Conservation (phyloP, 2,113 vertebrate genomes). For the Melanotaenia duboulayi region DNA sequence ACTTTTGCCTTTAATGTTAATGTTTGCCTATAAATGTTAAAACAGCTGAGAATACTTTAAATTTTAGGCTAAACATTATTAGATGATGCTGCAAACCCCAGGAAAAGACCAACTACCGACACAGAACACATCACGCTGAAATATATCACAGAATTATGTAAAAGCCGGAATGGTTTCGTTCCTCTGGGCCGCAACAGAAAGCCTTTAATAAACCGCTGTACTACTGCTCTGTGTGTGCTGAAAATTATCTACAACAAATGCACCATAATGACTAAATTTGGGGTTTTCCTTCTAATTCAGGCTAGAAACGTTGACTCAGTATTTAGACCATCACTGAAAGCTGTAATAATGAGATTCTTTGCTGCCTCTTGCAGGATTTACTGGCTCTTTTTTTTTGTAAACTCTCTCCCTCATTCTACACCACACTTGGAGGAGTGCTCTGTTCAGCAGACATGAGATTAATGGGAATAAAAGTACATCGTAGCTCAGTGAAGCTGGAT, state of each 20-base stretch:
- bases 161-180: not conserved
- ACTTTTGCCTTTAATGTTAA: not conserved
- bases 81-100: not conserved
- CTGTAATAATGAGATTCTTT: constrained; percentile 34
- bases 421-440: constrained; percentile 27
- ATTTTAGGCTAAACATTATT: not conserved
- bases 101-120: not conserved
- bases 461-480: constrained; percentile 15
- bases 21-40: not conserved
- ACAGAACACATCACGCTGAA: not conserved
- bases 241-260: too few species aligned
- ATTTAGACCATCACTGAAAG: constrained; percentile 26
- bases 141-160: not conserved
- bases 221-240: too few species aligned
- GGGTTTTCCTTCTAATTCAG: not conserved
- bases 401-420: constrained; percentile 4
- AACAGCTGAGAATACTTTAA: not conserved
- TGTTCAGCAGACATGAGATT: constrained; percentile 48
- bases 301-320: constrained; percentile 9
- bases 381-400: constrained; percentile 12
- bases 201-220: not conserved
- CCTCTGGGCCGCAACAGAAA: not conserved
- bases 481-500: constrained; percentile 14
- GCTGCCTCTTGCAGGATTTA: constrained; percentile 34
- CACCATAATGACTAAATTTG: not conserved